Conservation (phyloP, 2,113 vertebrate genomes). For the Podarcis raffonei region DNA sequence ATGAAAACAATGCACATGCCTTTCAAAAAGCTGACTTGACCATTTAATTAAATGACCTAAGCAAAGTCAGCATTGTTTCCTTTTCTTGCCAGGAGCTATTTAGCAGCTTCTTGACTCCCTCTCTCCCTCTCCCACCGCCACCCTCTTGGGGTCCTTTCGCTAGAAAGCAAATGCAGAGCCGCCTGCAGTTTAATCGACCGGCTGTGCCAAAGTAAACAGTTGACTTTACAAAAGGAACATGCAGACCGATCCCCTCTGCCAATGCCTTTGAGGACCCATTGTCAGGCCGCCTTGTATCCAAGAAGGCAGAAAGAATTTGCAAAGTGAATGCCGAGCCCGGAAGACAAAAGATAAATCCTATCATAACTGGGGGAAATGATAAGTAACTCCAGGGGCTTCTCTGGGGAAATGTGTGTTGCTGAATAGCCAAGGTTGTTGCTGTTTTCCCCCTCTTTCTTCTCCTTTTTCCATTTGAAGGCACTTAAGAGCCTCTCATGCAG, state of each 20-base stretch:
- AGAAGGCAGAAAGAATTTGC: accelerated
- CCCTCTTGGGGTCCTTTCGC: not conserved
- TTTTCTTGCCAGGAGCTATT: not conserved
- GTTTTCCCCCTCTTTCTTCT: not conserved
- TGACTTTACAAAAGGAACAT: not conserved
- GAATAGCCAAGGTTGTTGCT: not conserved
- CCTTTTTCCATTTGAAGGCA: constrained; percentile 38
- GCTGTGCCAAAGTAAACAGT: not conserved
- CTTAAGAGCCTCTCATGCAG: constrained; percentile 48
- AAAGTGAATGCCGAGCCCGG: not conserved
- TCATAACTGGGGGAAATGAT: constrained; percentile 27
- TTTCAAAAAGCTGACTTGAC: not conserved
- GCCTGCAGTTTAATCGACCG: not conserved
- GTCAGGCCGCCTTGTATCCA: accelerated
- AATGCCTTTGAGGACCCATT: not conserved
- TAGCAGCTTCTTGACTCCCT: not conserved
- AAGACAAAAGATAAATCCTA: constrained; percentile 31
- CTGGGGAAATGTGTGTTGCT: constrained; percentile 13
- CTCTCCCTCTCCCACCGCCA: too few relatives aligned
- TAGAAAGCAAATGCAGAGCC: not conserved
- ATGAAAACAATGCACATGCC: not conserved
- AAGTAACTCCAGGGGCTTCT: not conserved
- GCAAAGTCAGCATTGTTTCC: not conserved
- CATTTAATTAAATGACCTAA: not conserved
- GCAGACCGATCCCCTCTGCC: not conserved